Evolutionary conservation across 2,888 invertebrate genomes (phyloP).

Genomic region (Ctenicera cuprea): DNA sequence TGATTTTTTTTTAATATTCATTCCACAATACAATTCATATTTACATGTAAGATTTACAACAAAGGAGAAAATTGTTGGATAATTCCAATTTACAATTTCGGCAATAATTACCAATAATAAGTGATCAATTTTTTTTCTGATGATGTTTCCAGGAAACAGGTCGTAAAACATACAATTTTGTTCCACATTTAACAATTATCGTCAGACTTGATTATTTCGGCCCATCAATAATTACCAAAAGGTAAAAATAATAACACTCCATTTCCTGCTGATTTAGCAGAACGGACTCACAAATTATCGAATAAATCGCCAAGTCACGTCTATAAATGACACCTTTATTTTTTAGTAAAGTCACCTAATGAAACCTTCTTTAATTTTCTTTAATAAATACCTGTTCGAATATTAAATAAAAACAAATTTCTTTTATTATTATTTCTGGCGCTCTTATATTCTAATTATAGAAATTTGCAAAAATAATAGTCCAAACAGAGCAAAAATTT

Average conservation of each 20-base stretch:
- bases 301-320: constrained; percentile 12
- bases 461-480: too few relatives aligned
- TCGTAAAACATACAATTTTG: too few relatives aligned
- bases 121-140: too few relatives aligned
- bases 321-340: constrained; percentile 21
- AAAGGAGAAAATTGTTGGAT: too few relatives aligned
- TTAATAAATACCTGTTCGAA: constrained; percentile 4
- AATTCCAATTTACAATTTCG: too few relatives aligned
- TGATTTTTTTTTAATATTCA: too few relatives aligned
- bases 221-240: not conserved
- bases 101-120: too few relatives aligned
- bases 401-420: not conserved
- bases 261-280: constrained; percentile 7
- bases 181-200: not conserved
- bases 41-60: too few relatives aligned
- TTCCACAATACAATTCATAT: too few relatives aligned
- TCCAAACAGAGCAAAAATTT: not conserved
- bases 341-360: constrained; percentile 7
- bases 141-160: too few relatives aligned
- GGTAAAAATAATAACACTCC: not conserved
- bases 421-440: not conserved
- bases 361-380: not conserved
- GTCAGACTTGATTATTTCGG: not conserved
- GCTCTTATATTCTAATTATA: not conserved
- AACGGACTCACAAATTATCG: constrained; percentile 3